These are phyloP conservation scores for Picus viridis DNA, from an alignment of 2,797 vertebrate species.

Conservation along the genomic window DNA sequence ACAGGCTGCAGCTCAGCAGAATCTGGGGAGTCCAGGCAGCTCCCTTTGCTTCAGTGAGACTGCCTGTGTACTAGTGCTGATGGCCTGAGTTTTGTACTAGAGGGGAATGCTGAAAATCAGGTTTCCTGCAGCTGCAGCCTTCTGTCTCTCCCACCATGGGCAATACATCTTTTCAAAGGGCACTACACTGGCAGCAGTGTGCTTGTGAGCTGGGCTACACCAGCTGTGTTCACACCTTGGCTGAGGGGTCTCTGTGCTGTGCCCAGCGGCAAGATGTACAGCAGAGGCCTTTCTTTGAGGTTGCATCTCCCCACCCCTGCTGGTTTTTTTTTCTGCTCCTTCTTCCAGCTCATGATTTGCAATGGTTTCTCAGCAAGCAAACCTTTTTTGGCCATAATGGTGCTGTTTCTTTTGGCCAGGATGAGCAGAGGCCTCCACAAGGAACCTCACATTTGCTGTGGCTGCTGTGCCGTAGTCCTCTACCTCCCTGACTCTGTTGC, in stretches of 20 bases:
- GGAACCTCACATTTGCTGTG: neutral
- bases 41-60: neutral
- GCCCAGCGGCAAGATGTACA: neutral
- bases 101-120: neutral
- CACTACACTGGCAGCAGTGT: neutral
- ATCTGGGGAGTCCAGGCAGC: neutral
- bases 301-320: neutral
- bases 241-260: neutral
- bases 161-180: neutral
- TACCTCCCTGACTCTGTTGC: neutral
- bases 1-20: neutral
- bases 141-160: neutral
- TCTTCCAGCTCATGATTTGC: neutral
- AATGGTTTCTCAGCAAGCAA: neutral
- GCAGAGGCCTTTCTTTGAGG: neutral
- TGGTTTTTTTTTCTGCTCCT: neutral
- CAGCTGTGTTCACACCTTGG: neutral
- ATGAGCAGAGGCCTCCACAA: neutral
- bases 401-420: neutral
- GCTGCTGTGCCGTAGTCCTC: neutral
- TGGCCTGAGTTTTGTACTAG: neutral
- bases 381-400: neutral
- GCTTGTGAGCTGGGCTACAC: neutral
- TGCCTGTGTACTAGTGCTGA: rapidly evolving
- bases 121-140: neutral